Conservation (phyloP, 92 coral and sea anemone genomes). For the Bergia sp. region DNA sequence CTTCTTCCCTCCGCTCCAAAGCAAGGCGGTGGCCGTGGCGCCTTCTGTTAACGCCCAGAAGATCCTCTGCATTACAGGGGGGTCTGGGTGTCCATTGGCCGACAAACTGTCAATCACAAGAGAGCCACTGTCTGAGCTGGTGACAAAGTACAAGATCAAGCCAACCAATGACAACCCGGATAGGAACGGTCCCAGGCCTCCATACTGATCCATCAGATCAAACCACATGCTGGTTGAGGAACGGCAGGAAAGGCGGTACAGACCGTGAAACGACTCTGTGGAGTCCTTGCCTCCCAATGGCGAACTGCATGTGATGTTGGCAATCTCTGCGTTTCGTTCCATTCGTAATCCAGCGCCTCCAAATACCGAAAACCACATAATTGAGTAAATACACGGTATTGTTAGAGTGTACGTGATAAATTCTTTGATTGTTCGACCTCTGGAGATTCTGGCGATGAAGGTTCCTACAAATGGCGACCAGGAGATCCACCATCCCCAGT, state of each 20-base stretch:
- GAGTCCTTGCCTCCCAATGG: constrained; percentile 52
- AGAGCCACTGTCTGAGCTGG: constrained; percentile 47
- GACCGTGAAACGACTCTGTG: constrained; percentile 52
- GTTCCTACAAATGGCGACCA: constrained; percentile 90
- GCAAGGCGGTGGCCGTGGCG: constrained; percentile 84
- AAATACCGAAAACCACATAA: constrained; percentile 13
- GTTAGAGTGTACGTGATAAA: constrained; percentile 49
- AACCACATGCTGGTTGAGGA: constrained; percentile 72
- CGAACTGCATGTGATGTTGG: constrained; percentile 35
- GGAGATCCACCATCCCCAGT: constrained; percentile 44
- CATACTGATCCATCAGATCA: constrained; percentile 83
- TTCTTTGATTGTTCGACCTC: constrained; percentile 81
- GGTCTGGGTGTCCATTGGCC: constrained; percentile 49
- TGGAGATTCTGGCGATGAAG: constrained; percentile 90
- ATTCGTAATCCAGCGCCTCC: constrained; percentile 53
- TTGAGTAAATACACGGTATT: constrained; percentile 37
- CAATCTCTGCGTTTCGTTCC: constrained; percentile 48
- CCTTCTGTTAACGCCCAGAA: constrained; percentile 64
- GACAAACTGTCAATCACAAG: constrained; percentile 44
- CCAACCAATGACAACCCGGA: constrained; percentile 54
- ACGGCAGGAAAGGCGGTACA: constrained; percentile 87
- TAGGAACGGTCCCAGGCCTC: constrained; percentile 69
- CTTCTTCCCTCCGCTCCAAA: constrained; percentile 75
- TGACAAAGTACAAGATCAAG: constrained; percentile 41
- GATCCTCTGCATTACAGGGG: constrained; percentile 41